Percentiles rank a stretch among this genome's conserved stretches.
These are phyloP conservation scores for Tenebrosternarchus preto DNA, from an alignment of 2,113 vertebrate species.

Conservation along the genomic window DNA sequence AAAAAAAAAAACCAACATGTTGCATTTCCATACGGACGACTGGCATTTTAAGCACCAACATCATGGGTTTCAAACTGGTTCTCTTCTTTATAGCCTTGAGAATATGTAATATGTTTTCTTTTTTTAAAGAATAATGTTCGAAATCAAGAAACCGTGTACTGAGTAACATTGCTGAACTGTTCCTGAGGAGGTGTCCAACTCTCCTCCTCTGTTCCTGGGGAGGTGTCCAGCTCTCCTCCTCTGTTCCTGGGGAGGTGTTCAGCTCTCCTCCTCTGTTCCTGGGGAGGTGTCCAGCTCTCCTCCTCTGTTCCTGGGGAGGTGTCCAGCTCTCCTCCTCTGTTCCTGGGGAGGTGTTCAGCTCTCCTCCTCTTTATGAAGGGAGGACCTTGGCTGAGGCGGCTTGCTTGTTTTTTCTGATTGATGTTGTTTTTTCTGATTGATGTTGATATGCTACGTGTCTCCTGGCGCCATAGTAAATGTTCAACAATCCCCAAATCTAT, in stretches of 20 bases:
- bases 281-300: too few relatives aligned
- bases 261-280: background rate
- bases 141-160: constrained; percentile 52
- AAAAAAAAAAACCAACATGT: constrained; percentile 10
- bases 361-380: background rate
- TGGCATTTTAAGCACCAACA: constrained; percentile 53
- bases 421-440: constrained; percentile 50
- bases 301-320: constrained; percentile 60
- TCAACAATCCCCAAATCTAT: constrained; percentile 36
- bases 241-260: constrained; percentile 56
- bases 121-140: constrained; percentile 51
- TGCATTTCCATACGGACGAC: constrained; percentile 60
- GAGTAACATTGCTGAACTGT: constrained; percentile 57
- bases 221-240: constrained; percentile 9
- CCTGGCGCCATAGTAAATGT: constrained; percentile 38
- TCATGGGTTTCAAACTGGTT: constrained; percentile 67
- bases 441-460: constrained; percentile 42
- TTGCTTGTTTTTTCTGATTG: background rate
- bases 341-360: constrained; percentile 36
- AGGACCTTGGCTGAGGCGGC: constrained; percentile 16
- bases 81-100: constrained; percentile 50
- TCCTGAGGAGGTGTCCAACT: constrained; percentile 49
- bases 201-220: constrained; percentile 23
- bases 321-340: background rate
- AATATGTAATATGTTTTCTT: constrained; percentile 46